phyloP scores from a whole-genome alignment of 2,113 vertebrate species.

The Chitala chitala region DNA sequence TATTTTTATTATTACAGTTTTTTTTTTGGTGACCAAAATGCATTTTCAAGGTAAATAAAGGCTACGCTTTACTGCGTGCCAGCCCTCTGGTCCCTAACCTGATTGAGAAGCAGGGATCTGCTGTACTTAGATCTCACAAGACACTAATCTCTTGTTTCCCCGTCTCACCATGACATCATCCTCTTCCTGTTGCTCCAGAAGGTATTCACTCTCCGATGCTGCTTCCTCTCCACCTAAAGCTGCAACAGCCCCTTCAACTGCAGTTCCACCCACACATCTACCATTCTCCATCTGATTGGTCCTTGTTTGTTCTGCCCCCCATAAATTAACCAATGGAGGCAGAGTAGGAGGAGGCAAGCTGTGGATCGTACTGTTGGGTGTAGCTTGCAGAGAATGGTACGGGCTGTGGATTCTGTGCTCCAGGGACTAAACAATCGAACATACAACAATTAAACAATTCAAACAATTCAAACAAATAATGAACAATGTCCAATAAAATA shows the following conservation, averaged over 20 bases:
- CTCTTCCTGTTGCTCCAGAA: slow-evolving; percentile 73
- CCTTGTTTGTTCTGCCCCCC: slow-evolving; percentile 69
- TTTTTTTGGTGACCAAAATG: too few species aligned
- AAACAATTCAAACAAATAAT: background rate
- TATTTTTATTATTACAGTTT: too few species aligned
- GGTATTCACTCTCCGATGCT: slow-evolving; percentile 72
- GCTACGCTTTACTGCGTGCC: too few species aligned
- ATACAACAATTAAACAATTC: too few species aligned
- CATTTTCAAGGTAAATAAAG: too few species aligned
- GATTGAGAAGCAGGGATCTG: too few species aligned
- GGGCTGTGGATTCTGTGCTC: slow-evolving; percentile 64
- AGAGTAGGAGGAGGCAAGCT: slow-evolving; percentile 64
- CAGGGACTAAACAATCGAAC: slow-evolving; percentile 53
- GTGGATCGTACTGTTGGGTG: slow-evolving; percentile 73
- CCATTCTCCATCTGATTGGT: slow-evolving; percentile 67
- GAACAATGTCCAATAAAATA: background rate
- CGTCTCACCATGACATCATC: slow-evolving; percentile 63
- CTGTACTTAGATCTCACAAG: too few species aligned
- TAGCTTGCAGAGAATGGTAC: slow-evolving; percentile 67
- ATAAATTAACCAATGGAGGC: slow-evolving; percentile 78
- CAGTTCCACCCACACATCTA: slow-evolving; percentile 65
- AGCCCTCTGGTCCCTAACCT: too few species aligned
- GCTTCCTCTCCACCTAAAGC: slow-evolving; percentile 62
- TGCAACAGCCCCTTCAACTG: slow-evolving; percentile 64
- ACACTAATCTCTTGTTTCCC: too few species aligned